Percentiles rank a stretch among this genome's conserved stretches.
Evolutionary conservation across 2,888 invertebrate genomes (phyloP).

Genomic region (Macaria liturata): DNA sequence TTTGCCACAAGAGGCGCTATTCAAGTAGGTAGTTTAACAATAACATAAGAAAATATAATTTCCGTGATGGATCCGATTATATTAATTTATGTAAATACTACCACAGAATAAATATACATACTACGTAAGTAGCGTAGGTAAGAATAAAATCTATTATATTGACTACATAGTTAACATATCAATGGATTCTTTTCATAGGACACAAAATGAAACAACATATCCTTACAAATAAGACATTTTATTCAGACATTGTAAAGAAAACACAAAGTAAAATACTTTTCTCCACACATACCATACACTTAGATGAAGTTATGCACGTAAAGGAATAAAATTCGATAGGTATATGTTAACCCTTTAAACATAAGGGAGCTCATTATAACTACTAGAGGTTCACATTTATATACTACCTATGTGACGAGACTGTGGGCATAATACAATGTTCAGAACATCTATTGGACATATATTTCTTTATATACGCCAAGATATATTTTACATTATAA

Average conservation of each 20-base stretch:
- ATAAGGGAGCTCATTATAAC: slow-evolving; percentile 48
- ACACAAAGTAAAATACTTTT: slow-evolving; percentile 71
- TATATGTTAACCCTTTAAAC: slow-evolving; percentile 59
- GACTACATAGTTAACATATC: not conserved
- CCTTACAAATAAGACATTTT: slow-evolving; percentile 75
- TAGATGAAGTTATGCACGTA: slow-evolving; percentile 75
- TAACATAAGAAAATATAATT: no score
- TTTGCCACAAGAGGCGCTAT: no score
- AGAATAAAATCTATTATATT: no score
- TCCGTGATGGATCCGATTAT: no score
- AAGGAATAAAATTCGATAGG: slow-evolving; percentile 76
- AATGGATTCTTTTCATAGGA: no score
- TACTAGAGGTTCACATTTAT: slow-evolving; percentile 45
- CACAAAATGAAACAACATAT: slow-evolving; percentile 38
- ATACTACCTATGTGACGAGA: slow-evolving; percentile 32
- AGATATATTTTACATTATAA: slow-evolving; percentile 21
- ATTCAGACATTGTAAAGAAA: slow-evolving; percentile 80
- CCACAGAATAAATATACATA: no score
- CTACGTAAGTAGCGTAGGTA: no score
- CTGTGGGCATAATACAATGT: slow-evolving; percentile 40
- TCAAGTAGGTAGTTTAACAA: no score
- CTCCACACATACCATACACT: slow-evolving; percentile 70
- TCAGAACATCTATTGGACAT: slow-evolving; percentile 24
- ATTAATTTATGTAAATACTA: no score
- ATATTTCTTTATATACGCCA: slow-evolving; percentile 9